Evolutionary conservation across 2,113 vertebrate species (phyloP), one percentile per base, ranked within the genome.

Genomic region (Trogon surrucura): DNA sequence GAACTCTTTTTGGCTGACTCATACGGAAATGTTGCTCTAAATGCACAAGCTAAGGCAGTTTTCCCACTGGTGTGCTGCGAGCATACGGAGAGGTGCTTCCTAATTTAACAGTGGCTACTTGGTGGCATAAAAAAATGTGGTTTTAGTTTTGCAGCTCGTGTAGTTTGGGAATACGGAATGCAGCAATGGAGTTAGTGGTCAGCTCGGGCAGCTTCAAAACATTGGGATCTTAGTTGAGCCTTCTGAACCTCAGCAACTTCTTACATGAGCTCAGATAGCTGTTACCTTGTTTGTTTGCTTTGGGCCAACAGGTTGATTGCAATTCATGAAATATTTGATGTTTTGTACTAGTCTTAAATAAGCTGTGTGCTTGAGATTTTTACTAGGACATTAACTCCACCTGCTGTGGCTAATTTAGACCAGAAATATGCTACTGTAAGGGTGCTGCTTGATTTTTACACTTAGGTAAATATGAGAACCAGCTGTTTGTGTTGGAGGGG

Each of bases 41-140:
- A 9, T 10, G 32, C 2, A 0, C n/a, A 27, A 0, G 0, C 32
- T 16, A 13, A 12, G 45, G 30, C 51, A 18, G 45, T 47, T 70
- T 77, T 54, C 51, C 69, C 30, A 36, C 45, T 36, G 26, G 9
- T 34, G 22, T 34, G 70, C 70, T 8, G 32, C 0, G 8, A 25
- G 44, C 0, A 1, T 36, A 29, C 20, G 11, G 57, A 22, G 23
- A 8, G 32, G 10, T 23, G 29, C n/a, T 36, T 34, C 64, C 58
- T 16, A 19, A 12, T 51, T 74, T 36, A 51, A 3, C 34, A 27
- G 34, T 1, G 1, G 29, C 20, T 44, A 4, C 34, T 64, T n/a
- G n/a, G 26, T 32, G 29, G 16, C 15, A 1, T 38, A 25, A 32
- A 41, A 84, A 45, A 26, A 25, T 27, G 32, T 4, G 27, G 21